Evolutionary conservation across 2,888 invertebrate species (phyloP).

Genomic region (Trisateles emortualis): DNA sequence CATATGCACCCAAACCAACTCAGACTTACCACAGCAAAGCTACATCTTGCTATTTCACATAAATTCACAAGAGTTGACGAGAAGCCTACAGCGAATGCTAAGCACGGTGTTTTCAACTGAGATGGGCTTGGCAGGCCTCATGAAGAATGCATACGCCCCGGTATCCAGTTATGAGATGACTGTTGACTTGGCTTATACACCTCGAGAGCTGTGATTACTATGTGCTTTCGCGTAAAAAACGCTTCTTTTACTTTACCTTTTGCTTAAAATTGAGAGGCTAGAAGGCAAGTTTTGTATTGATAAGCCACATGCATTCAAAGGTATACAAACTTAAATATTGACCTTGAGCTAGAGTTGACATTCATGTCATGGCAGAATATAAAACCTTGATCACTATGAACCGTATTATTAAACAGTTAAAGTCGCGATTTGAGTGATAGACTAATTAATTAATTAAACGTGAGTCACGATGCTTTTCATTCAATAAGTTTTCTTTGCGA

Average conservation of each 20-base stretch:
- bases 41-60: constrained; percentile 23
- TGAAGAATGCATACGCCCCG: constrained; percentile 76
- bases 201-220: constrained; percentile 47
- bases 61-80: constrained; percentile 25
- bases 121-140: constrained; percentile 57
- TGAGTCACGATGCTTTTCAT: not conserved
- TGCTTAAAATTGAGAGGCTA: too few relatives aligned
- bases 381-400: not conserved
- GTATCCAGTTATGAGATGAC: constrained; percentile 74
- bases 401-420: not conserved
- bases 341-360: not conserved
- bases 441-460: not conserved
- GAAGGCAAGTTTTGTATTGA: too few relatives aligned
- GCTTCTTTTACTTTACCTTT: too few relatives aligned
- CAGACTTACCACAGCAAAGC: constrained; percentile 6
- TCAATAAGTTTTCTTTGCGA: not conserved
- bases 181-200: constrained; percentile 71
- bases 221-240: not conserved
- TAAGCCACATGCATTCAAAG: too few relatives aligned
- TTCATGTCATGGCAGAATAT: not conserved
- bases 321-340: too few relatives aligned
- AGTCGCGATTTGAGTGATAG: not conserved
- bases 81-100: constrained; percentile 38
- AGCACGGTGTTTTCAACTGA: constrained; percentile 40
- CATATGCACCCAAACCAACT: constrained; percentile 6